phyloP scores from a whole-genome alignment of 2,113 vertebrate species.

The Helogale parvula region DNA sequence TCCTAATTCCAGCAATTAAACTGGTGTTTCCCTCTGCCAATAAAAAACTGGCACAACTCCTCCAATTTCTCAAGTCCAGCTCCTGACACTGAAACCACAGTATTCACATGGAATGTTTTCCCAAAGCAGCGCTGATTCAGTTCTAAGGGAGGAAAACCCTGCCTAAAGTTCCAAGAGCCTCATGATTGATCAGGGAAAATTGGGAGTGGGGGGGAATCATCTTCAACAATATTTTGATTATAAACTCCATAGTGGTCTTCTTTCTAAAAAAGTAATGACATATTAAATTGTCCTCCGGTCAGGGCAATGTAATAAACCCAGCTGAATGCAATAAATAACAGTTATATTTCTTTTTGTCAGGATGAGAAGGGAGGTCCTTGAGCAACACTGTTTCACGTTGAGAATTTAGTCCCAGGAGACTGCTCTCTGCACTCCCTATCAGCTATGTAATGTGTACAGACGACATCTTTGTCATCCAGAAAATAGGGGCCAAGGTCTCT shows the following conservation, averaged over 20 bases:
- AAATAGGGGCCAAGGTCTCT: background rate
- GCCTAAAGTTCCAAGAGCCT: slow-evolving; percentile 3
- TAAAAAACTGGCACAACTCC: background rate
- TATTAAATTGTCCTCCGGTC: slow-evolving; percentile 17
- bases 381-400: background rate
- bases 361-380: background rate
- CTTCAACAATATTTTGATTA: slow-evolving; percentile 22
- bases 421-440: background rate
- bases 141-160: background rate
- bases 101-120: background rate
- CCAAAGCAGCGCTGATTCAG: background rate
- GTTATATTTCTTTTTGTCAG: background rate
- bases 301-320: background rate
- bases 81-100: background rate
- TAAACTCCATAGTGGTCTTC: background rate
- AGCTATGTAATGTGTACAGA: background rate
- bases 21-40: background rate
- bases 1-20: slow-evolving; percentile 40
- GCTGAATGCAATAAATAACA: slow-evolving; percentile 54
- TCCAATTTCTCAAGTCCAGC: background rate
- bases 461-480: background rate
- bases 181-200: background rate
- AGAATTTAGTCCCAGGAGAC: slow-evolving; percentile 22
- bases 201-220: slow-evolving; percentile 3
- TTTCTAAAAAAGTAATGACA: slow-evolving; percentile 37